Conservation (phyloP, 1,140 invertebrate genomes). For the Protaetia brevitarsis region DNA sequence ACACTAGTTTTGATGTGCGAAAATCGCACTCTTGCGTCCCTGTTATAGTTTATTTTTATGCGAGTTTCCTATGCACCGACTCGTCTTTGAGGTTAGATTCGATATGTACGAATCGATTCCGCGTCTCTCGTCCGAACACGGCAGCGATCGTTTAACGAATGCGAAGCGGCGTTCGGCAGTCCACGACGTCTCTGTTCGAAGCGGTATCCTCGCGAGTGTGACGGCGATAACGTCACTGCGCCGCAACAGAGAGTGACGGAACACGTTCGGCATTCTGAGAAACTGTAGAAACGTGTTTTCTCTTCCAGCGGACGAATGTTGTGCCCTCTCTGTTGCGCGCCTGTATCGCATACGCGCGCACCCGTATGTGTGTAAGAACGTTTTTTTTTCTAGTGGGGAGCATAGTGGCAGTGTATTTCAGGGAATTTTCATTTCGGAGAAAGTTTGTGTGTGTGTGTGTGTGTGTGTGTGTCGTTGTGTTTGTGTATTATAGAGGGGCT, state of each 20-base stretch:
- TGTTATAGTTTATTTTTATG: no score
- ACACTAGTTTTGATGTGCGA: background rate
- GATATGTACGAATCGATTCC: background rate
- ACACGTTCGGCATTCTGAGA: slow-evolving; percentile 11
- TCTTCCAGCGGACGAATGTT: slow-evolving; percentile 1
- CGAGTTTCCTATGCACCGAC: background rate
- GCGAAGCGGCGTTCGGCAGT: background rate
- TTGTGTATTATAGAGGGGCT: background rate
- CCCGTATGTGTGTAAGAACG: background rate
- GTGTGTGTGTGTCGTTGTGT: background rate
- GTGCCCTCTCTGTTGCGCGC: background rate
- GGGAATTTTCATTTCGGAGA: slow-evolving; percentile 8
- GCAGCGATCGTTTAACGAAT: slow-evolving; percentile 10
- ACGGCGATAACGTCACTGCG: background rate
- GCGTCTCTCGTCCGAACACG: background rate
- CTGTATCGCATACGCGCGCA: background rate
- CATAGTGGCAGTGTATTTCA: slow-evolving; percentile 5
- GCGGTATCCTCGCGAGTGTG: background rate
- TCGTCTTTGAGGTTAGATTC: slow-evolving; percentile 6
- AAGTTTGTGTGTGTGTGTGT: slow-evolving; percentile 3
- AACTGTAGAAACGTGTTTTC: slow-evolving; percentile 14
- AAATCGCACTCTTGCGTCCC: background rate
- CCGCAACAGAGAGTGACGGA: slow-evolving; percentile 3
- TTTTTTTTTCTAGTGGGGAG: slow-evolving; percentile 9
- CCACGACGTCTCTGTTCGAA: background rate